Evolutionary conservation across 2,797 vertebrate genomes (phyloP).

Genomic region (Coregonus suidteri): DNA sequence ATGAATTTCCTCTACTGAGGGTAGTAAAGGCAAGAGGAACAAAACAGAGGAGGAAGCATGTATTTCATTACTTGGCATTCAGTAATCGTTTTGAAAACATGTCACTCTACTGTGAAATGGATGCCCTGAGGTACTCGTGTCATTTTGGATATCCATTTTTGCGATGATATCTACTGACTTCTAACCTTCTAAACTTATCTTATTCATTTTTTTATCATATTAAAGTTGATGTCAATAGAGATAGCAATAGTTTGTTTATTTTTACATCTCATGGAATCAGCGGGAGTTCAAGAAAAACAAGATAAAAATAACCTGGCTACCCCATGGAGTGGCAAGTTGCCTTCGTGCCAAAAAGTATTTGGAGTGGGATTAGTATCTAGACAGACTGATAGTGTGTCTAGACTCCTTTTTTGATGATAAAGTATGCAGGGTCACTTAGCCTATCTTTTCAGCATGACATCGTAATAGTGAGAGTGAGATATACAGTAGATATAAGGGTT

Average conservation of each 20-base stretch:
- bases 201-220: slow-evolving; percentile 13
- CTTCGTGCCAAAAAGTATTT: neutral
- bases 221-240: slow-evolving; percentile 16
- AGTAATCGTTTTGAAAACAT: slow-evolving; percentile 11
- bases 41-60: neutral
- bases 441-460: neutral
- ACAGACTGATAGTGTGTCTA: neutral
- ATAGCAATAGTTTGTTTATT: slow-evolving; percentile 16
- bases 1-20: neutral
- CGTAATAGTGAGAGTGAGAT: neutral
- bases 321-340: neutral
- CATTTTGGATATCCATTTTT: slow-evolving; percentile 14
- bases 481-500: neutral
- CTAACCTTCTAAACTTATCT: slow-evolving; percentile 19
- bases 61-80: neutral
- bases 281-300: neutral
- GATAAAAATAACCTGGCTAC: neutral
- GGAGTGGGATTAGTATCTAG: neutral
- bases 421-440: neutral
- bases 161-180: slow-evolving; percentile 10
- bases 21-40: neutral
- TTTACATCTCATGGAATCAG: slow-evolving; percentile 2
- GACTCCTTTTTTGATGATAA: neutral
- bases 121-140: slow-evolving; percentile 14
- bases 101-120: slow-evolving; percentile 6